These are phyloP conservation scores for Nannospalax galili DNA, from an alignment of 2,113 vertebrate species.

Conservation along the genomic window DNA sequence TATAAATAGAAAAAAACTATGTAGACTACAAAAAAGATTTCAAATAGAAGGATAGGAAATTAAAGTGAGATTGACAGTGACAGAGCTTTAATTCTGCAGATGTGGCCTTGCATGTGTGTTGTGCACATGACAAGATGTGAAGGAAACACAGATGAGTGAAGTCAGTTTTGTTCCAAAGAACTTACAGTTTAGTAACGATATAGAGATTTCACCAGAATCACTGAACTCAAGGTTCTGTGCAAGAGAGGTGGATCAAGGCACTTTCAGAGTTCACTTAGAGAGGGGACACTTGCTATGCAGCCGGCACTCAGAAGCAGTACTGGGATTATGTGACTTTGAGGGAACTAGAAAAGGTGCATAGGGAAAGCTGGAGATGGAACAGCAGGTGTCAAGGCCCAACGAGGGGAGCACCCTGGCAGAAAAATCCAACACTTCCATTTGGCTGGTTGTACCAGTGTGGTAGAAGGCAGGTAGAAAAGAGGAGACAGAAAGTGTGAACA, in stretches of 20 bases:
- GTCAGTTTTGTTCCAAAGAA: not conserved
- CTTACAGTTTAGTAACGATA: not conserved
- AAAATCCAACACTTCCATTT: not conserved
- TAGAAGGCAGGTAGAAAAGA: not conserved
- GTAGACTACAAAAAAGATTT: not conserved
- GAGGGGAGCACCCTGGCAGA: not conserved
- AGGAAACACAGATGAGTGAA: not conserved
- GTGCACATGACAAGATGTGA: not conserved
- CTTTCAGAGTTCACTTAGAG: accelerated
- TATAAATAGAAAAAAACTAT: not conserved
- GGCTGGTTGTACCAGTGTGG: too few relatives aligned
- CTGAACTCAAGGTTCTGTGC: not conserved
- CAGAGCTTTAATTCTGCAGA: not conserved
- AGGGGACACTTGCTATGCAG: not conserved
- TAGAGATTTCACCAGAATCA: not conserved
- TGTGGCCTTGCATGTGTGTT: accelerated
- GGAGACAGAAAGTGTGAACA: not conserved
- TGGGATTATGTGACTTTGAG: not conserved
- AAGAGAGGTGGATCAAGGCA: not conserved
- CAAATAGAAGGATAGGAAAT: not conserved
- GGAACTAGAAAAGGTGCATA: not conserved
- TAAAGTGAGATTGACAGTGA: not conserved
- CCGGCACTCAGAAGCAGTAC: not conserved
- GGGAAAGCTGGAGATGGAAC: not conserved
- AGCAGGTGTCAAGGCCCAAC: not conserved